phyloP scores from a whole-genome alignment of 2,797 vertebrate species.

The Enteromius argenteus region DNA sequence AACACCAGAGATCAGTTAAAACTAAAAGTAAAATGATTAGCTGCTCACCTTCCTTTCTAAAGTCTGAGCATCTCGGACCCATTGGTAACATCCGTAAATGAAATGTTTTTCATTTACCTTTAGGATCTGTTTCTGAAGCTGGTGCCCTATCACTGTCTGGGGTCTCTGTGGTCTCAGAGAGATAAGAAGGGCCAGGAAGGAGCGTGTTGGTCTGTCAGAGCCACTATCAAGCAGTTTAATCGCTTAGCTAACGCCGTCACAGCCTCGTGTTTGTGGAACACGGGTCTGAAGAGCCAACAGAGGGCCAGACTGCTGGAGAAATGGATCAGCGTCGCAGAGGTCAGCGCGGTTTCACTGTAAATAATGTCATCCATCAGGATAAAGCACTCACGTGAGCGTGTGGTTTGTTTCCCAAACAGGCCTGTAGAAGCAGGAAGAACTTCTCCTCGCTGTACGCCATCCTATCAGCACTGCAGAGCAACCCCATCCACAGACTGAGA shows the following conservation, averaged over 20 bases:
- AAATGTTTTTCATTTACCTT: not conserved
- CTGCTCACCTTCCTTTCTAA: not conserved
- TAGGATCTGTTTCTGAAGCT: constrained; percentile 91
- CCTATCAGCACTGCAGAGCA: constrained; percentile 89
- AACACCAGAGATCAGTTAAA: not conserved
- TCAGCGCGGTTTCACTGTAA: constrained; percentile 53
- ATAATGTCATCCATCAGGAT: not conserved
- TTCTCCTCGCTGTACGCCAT: constrained; percentile 91
- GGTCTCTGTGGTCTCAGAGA: constrained; percentile 89
- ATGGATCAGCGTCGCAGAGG: constrained; percentile 92
- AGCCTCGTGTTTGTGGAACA: constrained; percentile 85
- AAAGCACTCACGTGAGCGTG: not conserved
- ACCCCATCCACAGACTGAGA: constrained; percentile 88
- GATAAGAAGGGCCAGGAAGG: constrained; percentile 86
- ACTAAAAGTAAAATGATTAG: not conserved
- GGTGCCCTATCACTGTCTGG: constrained; percentile 91
- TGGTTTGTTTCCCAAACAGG: constrained; percentile 72
- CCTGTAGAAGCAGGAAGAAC: constrained; percentile 87
- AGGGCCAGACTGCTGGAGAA: constrained; percentile 89
- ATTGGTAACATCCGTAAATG: not conserved
- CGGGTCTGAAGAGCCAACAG: constrained; percentile 84
- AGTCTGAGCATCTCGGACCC: not conserved
- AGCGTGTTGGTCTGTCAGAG: constrained; percentile 87
- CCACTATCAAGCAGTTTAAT: constrained; percentile 92
- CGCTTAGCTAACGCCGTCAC: constrained; percentile 85